These are phyloP conservation scores for Vireo altiloquus DNA, from an alignment of 2,113 vertebrate genomes.

Conservation along the genomic window DNA sequence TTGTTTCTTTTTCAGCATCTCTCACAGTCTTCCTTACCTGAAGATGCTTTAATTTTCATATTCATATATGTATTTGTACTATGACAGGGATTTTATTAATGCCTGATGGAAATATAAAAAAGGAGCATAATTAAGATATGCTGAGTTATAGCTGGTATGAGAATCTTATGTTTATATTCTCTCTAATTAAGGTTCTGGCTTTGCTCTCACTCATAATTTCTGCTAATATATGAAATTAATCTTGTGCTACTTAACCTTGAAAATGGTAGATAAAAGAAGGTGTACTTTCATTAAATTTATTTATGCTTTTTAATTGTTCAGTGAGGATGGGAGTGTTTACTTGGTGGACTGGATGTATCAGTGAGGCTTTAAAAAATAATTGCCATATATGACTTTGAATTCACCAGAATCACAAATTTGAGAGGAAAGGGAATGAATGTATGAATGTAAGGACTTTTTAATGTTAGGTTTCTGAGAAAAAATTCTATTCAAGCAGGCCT, in stretches of 20 bases:
- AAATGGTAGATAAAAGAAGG: neutral
- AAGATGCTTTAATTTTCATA: neutral
- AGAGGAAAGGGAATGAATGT: neutral
- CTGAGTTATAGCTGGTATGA: neutral
- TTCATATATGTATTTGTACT: neutral
- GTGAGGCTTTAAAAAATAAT: neutral
- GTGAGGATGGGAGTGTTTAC: neutral
- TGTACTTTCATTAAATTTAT: neutral
- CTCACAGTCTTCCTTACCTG: neutral
- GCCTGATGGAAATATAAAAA: neutral
- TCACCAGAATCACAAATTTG: neutral
- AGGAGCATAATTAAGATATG: neutral
- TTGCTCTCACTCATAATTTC: conserved; percentile 5
- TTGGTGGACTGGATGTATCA: neutral
- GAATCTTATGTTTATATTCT: neutral
- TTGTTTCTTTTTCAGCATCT: neutral
- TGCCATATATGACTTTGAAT: neutral
- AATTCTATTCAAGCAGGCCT: neutral
- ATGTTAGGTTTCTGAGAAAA: neutral
- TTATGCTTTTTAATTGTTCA: neutral
- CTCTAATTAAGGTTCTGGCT: conserved; percentile 28
- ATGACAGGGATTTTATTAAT: neutral
- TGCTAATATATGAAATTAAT: neutral
- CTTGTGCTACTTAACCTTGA: neutral
- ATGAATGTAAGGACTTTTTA: neutral